Conservation (phyloP, 2,888 invertebrate species). For the Lissonota sp. region DNA sequence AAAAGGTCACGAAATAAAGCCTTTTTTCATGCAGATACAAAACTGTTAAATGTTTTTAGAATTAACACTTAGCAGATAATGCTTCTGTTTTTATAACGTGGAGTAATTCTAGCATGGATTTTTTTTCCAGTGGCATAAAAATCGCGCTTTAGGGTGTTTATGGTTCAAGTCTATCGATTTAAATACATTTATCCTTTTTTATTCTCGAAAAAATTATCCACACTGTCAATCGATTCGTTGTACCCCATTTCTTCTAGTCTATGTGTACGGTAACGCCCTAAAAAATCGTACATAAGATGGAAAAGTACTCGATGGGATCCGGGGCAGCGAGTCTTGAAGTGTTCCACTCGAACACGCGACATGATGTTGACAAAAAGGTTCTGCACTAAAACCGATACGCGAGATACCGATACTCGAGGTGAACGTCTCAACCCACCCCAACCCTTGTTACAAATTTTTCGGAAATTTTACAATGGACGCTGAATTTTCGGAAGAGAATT, state of each 20-base stretch:
- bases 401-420: conserved; percentile 13
- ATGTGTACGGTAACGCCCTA: neutral
- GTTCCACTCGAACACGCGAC: conserved; percentile 77
- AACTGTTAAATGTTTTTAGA: too few species aligned
- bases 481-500: neutral
- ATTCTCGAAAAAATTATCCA: neutral
- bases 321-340: conserved; percentile 71
- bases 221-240: conserved; percentile 2
- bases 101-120: too few species aligned
- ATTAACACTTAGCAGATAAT: too few species aligned
- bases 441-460: neutral
- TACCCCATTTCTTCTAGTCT: neutral
- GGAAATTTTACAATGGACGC: neutral
- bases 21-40: too few species aligned
- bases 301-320: conserved; percentile 65
- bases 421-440: neutral
- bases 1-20: too few species aligned
- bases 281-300: conserved; percentile 14
- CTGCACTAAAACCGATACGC: conserved; percentile 21
- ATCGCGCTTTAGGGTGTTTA: too few species aligned
- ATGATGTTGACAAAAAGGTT: conserved; percentile 67
- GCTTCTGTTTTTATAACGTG: too few species aligned
- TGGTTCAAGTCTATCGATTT: too few species aligned
- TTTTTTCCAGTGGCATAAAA: too few species aligned
- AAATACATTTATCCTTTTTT: neutral